Evolutionary conservation across 2,113 vertebrate species (phyloP).

Genomic region (Sylvietta virens): DNA sequence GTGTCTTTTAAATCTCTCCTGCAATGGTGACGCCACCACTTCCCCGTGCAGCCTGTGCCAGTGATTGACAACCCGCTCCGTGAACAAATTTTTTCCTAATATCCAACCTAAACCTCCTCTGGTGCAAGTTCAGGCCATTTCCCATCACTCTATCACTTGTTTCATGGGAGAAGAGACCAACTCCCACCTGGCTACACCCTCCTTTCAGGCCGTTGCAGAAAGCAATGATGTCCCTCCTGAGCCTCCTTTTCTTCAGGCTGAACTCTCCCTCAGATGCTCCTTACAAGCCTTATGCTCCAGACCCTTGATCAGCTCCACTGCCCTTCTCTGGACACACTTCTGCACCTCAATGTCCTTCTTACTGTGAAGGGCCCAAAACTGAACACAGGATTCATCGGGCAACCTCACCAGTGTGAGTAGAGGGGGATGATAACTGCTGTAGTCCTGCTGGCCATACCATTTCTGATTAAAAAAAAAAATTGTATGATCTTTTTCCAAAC

Average conservation of each 20-base stretch:
- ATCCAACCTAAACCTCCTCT: neutral
- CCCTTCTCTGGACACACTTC: neutral
- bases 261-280: neutral
- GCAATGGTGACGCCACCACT: neutral
- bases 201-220: neutral
- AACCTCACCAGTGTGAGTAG: neutral
- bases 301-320: neutral
- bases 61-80: neutral
- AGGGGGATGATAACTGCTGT: neutral
- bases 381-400: neutral
- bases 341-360: neutral
- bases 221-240: neutral
- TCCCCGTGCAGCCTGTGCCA: neutral
- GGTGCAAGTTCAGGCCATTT: neutral
- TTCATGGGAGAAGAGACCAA: neutral
- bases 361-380: neutral
- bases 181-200: neutral
- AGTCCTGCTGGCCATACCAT: neutral
- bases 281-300: neutral
- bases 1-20: neutral
- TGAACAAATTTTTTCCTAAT: neutral
- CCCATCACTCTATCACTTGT: neutral
- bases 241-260: neutral
- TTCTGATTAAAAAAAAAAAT: neutral
- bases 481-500: neutral